A percentile compares a stretch with the other conserved stretches of the same genome.
Evolutionary conservation across 2,888 invertebrate genomes (phyloP).

Genomic region (Abrostola triplasia): DNA sequence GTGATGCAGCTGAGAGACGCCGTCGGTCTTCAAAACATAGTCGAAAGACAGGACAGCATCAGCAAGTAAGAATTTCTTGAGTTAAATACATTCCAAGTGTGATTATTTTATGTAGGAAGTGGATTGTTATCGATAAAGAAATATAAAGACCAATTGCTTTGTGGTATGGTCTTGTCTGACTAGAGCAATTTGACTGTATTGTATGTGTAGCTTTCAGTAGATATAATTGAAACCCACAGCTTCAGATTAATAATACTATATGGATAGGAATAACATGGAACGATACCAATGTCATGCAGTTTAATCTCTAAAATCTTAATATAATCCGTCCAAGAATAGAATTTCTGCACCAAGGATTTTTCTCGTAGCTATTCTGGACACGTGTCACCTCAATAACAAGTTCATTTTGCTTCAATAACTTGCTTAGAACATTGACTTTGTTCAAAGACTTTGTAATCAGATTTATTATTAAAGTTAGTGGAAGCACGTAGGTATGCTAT

Average conservation of each 20-base stretch:
- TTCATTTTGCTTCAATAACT: slow-evolving; percentile 30
- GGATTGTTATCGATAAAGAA: too few relatives aligned
- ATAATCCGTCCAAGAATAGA: slow-evolving; percentile 27
- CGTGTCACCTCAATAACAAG: slow-evolving; percentile 46
- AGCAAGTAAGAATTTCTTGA: slow-evolving; percentile 89
- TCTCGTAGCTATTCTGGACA: slow-evolving; percentile 35
- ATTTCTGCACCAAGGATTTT: slow-evolving; percentile 37
- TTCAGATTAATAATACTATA: too few relatives aligned
- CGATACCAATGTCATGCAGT: not conserved
- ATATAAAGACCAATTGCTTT: too few relatives aligned
- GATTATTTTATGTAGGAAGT: too few relatives aligned
- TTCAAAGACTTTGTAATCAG: not conserved
- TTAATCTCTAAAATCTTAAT: slow-evolving; percentile 18
- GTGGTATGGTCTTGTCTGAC: too few relatives aligned
- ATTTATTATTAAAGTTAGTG: not conserved
- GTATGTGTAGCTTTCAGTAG: too few relatives aligned
- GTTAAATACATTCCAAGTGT: too few relatives aligned
- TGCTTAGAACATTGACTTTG: slow-evolving; percentile 12
- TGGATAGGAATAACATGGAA: too few relatives aligned
- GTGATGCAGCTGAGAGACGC: slow-evolving; percentile 95
- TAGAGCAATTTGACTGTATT: too few relatives aligned
- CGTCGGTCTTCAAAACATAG: slow-evolving; percentile 92
- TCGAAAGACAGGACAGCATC: slow-evolving; percentile 91
- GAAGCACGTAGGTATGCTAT: not conserved
- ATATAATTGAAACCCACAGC: too few relatives aligned